Percentiles rank a stretch among this genome's conserved stretches.
Evolutionary conservation across 2,888 invertebrate species (phyloP).

Genomic region (Noctua comes): DNA sequence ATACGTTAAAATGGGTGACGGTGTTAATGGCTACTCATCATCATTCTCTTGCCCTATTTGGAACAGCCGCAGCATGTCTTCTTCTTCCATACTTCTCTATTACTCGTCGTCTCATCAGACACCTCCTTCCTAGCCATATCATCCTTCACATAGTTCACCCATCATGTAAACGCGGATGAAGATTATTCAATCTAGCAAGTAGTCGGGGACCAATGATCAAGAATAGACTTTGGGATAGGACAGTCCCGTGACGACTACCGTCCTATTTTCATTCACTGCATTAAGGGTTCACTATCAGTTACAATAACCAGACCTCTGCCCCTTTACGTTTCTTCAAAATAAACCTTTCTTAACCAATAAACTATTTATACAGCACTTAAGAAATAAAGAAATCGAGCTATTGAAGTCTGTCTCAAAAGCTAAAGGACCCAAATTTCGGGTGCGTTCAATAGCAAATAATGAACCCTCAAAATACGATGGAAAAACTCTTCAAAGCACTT

Average conservation of each 20-base stretch:
- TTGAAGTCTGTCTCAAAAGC: constrained; percentile 70
- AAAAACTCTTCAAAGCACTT: constrained; percentile 67
- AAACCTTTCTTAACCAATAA: constrained; percentile 59
- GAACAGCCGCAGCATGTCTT: no score
- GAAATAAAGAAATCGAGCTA: constrained; percentile 72
- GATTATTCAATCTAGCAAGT: background rate
- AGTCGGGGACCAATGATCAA: background rate
- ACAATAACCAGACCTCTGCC: constrained; percentile 6
- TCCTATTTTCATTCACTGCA: background rate
- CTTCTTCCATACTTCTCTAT: background rate
- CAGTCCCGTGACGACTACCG: background rate
- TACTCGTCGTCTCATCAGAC: background rate
- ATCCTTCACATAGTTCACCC: background rate
- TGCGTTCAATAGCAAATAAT: constrained; percentile 71
- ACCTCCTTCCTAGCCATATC: background rate
- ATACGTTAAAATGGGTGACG: no score
- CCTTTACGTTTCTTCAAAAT: constrained; percentile 28
- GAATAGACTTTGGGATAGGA: background rate
- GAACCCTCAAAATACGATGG: constrained; percentile 65
- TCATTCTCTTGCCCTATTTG: background rate
- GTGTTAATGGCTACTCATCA: no score
- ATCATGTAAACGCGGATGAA: background rate
- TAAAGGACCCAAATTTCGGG: constrained; percentile 66
- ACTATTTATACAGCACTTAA: constrained; percentile 71
- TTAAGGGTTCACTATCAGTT: constrained; percentile 13